phyloP scores from a whole-genome alignment of 2,888 invertebrate genomes.

The Xanthorhoe designata region DNA sequence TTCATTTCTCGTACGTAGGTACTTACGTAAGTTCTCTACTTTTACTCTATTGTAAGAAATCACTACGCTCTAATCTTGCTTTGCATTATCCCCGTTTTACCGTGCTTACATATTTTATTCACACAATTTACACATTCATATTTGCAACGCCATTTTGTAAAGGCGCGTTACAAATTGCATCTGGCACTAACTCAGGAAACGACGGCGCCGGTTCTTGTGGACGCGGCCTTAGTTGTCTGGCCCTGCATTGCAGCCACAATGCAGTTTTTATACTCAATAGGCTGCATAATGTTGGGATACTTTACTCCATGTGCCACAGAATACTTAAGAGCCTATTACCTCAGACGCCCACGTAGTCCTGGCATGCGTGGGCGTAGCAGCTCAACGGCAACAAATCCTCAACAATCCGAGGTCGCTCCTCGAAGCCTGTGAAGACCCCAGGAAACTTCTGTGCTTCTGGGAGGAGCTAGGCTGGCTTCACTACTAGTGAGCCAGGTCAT shows the following conservation, averaged over 20 bases:
- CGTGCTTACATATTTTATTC: slow-evolving; percentile 21
- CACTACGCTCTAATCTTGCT: slow-evolving; percentile 1
- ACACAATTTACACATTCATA: slow-evolving; percentile 29
- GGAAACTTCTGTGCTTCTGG: no score
- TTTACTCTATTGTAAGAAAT: not conserved
- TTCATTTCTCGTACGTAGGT: no score
- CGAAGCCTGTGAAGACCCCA: no score
- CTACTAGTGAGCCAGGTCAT: no score
- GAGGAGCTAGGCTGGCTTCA: no score
- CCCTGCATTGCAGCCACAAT: slow-evolving; percentile 18
- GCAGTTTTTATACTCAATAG: slow-evolving; percentile 19
- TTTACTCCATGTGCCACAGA: not conserved
- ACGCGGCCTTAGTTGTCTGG: slow-evolving; percentile 38
- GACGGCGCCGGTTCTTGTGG: slow-evolving; percentile 51
- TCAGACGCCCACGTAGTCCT: no score
- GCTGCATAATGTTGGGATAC: slow-evolving; percentile 16
- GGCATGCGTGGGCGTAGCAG: no score
- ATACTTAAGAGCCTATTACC: no score
- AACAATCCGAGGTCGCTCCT: no score
- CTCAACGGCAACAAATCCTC: no score
- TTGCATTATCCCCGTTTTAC: slow-evolving; percentile 4
- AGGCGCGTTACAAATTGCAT: slow-evolving; percentile 52
- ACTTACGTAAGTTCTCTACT: not conserved
- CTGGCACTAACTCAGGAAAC: slow-evolving; percentile 54
- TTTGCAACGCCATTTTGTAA: slow-evolving; percentile 24